Evolutionary conservation across 2,888 invertebrate species (phyloP).

Genomic region (Mimumesa dahlbomi): DNA sequence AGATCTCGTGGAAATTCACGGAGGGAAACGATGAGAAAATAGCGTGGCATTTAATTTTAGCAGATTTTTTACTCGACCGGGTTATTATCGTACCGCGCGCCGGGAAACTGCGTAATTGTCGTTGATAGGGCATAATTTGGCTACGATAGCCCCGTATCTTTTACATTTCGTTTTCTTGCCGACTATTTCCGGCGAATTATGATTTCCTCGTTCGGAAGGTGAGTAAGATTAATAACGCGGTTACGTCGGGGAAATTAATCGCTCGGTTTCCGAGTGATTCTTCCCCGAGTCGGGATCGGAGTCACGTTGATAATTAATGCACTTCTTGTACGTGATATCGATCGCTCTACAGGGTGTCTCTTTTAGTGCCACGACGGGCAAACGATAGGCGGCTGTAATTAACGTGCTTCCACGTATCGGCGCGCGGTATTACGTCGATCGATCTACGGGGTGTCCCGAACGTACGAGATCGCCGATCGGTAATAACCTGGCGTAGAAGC

Average conservation of each 20-base stretch:
- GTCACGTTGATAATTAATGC: slow-evolving; percentile 58
- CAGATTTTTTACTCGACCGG: background rate
- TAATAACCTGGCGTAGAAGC: too few species aligned
- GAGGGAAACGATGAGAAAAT: too few species aligned
- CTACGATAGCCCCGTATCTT: too few species aligned
- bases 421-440: slow-evolving; percentile 12
- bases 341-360: slow-evolving; percentile 62
- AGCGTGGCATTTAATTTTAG: too few species aligned
- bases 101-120: too few species aligned
- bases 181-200: background rate
- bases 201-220: background rate
- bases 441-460: slow-evolving; percentile 20
- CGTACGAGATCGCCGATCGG: slow-evolving; percentile 10
- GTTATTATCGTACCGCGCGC: too few species aligned
- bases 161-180: too few species aligned
- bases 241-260: slow-evolving; percentile 52
- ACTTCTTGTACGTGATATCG: slow-evolving; percentile 52
- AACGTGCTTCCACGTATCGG: slow-evolving; percentile 11
- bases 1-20: too few species aligned
- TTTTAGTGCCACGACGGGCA: slow-evolving; percentile 2
- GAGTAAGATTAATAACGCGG: slow-evolving; percentile 30
- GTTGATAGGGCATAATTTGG: too few species aligned
- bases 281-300: slow-evolving; percentile 53
- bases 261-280: slow-evolving; percentile 56
- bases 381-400: slow-evolving; percentile 31